These are phyloP conservation scores for Rutilus rutilus DNA, from an alignment of 2,113 vertebrate genomes.

Conservation along the genomic window DNA sequence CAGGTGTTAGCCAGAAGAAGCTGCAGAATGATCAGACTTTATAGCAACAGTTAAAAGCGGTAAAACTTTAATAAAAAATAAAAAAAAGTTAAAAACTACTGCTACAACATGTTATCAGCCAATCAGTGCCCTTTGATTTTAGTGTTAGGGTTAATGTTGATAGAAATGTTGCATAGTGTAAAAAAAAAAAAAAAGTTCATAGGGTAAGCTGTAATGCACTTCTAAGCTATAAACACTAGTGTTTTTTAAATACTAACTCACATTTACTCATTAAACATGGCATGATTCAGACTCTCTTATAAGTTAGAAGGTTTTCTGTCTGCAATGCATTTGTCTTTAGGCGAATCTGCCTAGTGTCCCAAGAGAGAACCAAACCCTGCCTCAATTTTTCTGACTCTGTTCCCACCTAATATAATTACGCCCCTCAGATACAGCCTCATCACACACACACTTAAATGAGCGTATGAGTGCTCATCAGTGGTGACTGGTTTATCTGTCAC, in stretches of 20 bases:
- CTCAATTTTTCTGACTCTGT: conserved; percentile 4
- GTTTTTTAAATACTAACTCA: not conserved
- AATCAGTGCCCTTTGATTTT: not conserved
- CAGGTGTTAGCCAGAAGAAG: not conserved
- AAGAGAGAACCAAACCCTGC: conserved; percentile 40
- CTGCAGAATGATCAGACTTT: not conserved
- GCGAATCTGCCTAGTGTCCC: conserved; percentile 32
- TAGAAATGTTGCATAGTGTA: not conserved
- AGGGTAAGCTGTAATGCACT: not conserved
- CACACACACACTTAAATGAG: conserved; percentile 28
- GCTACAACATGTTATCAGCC: not conserved
- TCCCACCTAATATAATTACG: conserved; percentile 37
- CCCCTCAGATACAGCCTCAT: conserved; percentile 44
- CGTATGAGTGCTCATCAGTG: conserved; percentile 22
- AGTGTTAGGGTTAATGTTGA: not conserved
- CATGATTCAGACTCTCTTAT: not conserved
- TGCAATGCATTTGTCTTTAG: not conserved
- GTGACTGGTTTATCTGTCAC: conserved; percentile 29
- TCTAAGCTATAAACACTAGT: not conserved
- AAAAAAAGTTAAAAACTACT: not conserved
- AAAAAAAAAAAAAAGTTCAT: not conserved
- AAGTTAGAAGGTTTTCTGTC: conserved; percentile 10
- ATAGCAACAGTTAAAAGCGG: not conserved
- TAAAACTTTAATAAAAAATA: too few relatives aligned
- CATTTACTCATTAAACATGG: not conserved